These are phyloP conservation scores for Henricia sp. DNA, from an alignment of 53 echinoderm and acorn worm genomes.

Conservation along the genomic window DNA sequence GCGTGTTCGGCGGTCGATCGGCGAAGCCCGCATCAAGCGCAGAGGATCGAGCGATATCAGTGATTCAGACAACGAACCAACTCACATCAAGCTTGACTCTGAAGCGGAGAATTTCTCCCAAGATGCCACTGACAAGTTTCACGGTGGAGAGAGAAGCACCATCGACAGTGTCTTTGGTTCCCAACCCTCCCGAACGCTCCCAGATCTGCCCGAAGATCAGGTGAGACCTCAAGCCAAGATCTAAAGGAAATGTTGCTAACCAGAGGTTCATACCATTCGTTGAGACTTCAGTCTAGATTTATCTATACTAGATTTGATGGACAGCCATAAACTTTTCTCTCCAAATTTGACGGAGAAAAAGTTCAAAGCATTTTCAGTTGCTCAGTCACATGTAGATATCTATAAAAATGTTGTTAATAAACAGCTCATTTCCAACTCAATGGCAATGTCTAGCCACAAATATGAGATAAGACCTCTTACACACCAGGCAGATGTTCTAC, in stretches of 20 bases:
- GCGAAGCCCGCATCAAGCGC: conserved; percentile 75
- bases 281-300: too few species aligned
- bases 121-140: conserved; percentile 51
- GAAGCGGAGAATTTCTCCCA: conserved; percentile 77
- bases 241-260: conserved; percentile 10
- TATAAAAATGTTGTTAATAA: too few species aligned
- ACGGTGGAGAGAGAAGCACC: conserved; percentile 17
- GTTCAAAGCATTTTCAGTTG: too few species aligned
- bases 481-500: too few species aligned
- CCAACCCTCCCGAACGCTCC: conserved; percentile 61
- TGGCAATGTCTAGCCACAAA: too few species aligned
- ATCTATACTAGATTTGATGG: too few species aligned
- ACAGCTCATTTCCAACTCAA: too few species aligned
- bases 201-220: conserved; percentile 86
- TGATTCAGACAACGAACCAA: conserved; percentile 64
- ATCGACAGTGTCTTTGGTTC: conserved; percentile 11
- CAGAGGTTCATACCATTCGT: neutral
- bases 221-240: conserved; percentile 66
- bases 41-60: conserved; percentile 67
- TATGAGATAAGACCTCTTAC: too few species aligned
- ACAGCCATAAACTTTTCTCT: too few species aligned
- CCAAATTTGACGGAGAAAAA: too few species aligned
- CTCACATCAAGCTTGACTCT: conserved; percentile 32
- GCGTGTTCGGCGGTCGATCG: conserved; percentile 77
- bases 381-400: too few species aligned